Base-by-base conservation (phyloP, 2,113 vertebrate species). In the Nyctereutes procyonoides region DNA sequence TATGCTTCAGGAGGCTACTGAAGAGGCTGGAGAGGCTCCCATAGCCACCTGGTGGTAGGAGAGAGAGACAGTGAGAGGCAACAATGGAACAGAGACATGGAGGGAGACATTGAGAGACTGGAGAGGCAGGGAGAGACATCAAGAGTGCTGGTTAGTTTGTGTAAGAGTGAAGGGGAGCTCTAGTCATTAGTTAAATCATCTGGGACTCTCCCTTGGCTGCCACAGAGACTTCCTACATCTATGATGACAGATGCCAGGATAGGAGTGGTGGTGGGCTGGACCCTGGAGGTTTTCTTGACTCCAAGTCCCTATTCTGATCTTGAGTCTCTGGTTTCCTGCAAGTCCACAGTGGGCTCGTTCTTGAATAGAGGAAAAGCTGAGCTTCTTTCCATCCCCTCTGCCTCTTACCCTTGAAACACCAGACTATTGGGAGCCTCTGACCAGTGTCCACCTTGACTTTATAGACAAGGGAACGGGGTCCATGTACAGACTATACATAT, bases 141-240 rank as follows among this genome's bases (percentile, higher is more conserved):
- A 0, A 60, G 62, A 38, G 58, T 24, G 53, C 15, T 17, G 65
- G 16, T 8, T 81, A 74, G 35, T 88, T 76, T 93, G 30, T 53
- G n/a, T 26, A 43, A 30, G 51, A 58, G 51, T 4, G n/a, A n/a
- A 11, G 6, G 53, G 53, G 2, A 58, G 15, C 4, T 8, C 7
- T 43, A 19, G 43, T 48, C 43, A 13, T 51, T 82, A 84, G 20
- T 38, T 91, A 55, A 16, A 15, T 53, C 74, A 53, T 22, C 55
- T 35, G 74, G 38, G 79, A 10, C 48, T 81, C 58, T 95, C 65
- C 53, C 84, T 55, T 84, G 93, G 69, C 69, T 60, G 48, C 58
- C 35, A 1, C 13, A 38, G 73, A 93, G n/a, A 58, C 73, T 60
- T 94, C 90, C 97, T 77, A 51, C 93, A 74, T 90, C 89, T 22